Evolutionary conservation across 2,797 vertebrate species (phyloP).

Genomic region (Vireo griseus): DNA sequence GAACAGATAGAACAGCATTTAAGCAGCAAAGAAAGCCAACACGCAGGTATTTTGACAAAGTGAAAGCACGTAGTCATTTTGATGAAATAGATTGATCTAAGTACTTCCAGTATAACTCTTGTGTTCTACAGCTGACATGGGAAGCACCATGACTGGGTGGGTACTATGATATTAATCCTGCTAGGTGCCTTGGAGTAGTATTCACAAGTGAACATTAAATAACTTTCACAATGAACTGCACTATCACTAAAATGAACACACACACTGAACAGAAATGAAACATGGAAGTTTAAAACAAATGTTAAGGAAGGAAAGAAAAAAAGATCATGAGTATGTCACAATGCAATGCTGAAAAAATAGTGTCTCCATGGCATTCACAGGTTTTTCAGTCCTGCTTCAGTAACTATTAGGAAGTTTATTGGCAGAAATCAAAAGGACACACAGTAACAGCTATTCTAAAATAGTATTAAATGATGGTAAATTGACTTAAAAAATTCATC

Average conservation of each 20-base stretch:
- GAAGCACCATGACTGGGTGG: not conserved
- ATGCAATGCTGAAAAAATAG: not conserved
- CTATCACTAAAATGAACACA: conserved; percentile 5
- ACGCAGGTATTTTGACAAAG: conserved; percentile 38
- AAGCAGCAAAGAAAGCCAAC: conserved; percentile 68
- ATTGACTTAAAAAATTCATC: not conserved
- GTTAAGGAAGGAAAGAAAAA: conserved; percentile 8
- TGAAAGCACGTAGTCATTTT: not conserved
- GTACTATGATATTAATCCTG: not conserved
- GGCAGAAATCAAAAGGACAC: not conserved
- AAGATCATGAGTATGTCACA: not conserved
- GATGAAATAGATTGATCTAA: not conserved
- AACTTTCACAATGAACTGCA: not conserved
- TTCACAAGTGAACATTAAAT: not conserved
- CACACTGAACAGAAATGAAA: not conserved
- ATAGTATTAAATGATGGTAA: not conserved
- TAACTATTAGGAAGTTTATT: not conserved
- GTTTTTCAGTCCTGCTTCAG: not conserved
- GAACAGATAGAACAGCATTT: conserved; percentile 77
- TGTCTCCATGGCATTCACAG: not conserved
- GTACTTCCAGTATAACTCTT: not conserved
- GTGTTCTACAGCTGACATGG: not conserved
- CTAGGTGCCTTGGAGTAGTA: not conserved
- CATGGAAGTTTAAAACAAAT: not conserved
- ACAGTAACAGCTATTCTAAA: not conserved